These are phyloP conservation scores for Drosophila tristis DNA, from an alignment of 1,140 invertebrate genomes.

Conservation along the genomic window DNA sequence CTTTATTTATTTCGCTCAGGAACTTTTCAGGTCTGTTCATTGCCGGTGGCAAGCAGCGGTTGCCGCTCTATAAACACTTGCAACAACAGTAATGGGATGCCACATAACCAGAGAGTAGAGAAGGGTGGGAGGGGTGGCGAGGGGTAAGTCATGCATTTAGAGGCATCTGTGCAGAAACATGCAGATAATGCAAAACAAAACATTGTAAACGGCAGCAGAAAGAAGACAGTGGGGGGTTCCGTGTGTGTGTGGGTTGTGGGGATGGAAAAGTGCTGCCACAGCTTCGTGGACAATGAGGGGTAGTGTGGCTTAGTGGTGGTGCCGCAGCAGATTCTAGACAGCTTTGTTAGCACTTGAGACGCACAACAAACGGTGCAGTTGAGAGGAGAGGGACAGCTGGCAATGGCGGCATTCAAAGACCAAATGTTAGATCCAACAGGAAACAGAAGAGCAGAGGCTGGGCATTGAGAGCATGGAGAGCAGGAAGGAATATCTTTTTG, in stretches of 20 bases:
- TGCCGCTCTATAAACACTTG: constrained; percentile 28
- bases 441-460: no score
- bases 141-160: constrained; percentile 14
- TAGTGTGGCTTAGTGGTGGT: background rate
- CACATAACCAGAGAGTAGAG: background rate
- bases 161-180: constrained; percentile 57
- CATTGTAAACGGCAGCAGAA: constrained; percentile 38
- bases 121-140: background rate
- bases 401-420: background rate
- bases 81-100: constrained; percentile 23
- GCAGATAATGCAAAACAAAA: constrained; percentile 53
- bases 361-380: constrained; percentile 11
- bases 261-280: constrained; percentile 19
- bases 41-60: background rate
- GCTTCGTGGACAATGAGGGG: constrained; percentile 19
- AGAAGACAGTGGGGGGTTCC: no score
- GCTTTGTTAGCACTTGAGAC: constrained; percentile 51
- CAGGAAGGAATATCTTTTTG: no score
- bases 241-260: background rate
- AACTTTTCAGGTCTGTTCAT: constrained; percentile 7
- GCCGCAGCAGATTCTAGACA: constrained; percentile 22
- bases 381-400: background rate
- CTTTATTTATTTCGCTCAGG: constrained; percentile 17
- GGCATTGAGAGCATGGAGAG: no score
- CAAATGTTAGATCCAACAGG: no score